Conservation (phyloP, 2,888 invertebrate species). For the Notodonta ziczac region DNA sequence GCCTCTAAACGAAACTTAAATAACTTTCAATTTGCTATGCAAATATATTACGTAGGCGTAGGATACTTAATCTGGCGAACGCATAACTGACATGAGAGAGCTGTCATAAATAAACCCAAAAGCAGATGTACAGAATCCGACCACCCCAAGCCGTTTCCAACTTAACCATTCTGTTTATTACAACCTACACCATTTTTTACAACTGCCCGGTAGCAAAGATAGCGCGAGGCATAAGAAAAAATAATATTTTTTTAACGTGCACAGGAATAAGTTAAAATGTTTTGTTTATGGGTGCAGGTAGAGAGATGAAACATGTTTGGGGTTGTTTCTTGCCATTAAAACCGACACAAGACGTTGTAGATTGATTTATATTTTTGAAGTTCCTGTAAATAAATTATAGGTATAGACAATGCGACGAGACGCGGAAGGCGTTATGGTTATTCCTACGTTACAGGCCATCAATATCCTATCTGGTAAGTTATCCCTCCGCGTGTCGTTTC, state of each 20-base stretch:
- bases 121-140: neutral
- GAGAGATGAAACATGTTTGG: neutral
- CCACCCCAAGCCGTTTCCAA: neutral
- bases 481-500: no score
- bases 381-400: no score
- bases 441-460: no score
- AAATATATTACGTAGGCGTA: no score
- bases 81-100: no score
- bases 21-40: no score
- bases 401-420: no score
- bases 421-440: no score
- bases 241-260: conserved; percentile 23
- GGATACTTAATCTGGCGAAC: no score
- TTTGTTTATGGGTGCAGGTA: neutral
- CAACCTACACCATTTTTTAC: conserved; percentile 24
- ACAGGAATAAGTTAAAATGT: conserved; percentile 1
- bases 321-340: neutral
- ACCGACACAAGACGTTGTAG: neutral
- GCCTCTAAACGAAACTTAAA: no score
- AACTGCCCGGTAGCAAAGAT: conserved; percentile 37
- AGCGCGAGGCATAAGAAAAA: conserved; percentile 29
- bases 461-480: no score
- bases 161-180: conserved; percentile 26
- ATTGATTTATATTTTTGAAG: neutral
- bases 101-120: neutral